phyloP scores from a whole-genome alignment of 2,797 vertebrate genomes.

The Heliangelus exortis region DNA sequence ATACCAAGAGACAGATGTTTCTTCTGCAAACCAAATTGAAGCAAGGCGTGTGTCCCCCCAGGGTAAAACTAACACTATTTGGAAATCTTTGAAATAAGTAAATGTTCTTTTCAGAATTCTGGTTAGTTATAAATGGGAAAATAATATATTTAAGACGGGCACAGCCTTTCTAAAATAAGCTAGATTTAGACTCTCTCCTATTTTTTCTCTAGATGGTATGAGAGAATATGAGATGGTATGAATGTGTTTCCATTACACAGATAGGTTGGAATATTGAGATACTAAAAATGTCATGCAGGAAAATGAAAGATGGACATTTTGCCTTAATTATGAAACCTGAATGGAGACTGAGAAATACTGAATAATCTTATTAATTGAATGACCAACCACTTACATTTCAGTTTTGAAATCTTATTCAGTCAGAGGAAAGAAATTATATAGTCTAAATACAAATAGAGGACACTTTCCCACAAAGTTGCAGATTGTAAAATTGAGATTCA shows the following conservation, averaged over 20 bases:
- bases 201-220: background rate
- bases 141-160: background rate
- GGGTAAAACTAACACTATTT: background rate
- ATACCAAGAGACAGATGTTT: background rate
- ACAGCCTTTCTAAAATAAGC: background rate
- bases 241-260: background rate
- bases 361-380: background rate
- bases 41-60: accelerated
- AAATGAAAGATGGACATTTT: background rate
- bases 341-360: background rate
- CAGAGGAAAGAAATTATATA: background rate
- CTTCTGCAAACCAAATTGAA: background rate
- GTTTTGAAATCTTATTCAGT: background rate
- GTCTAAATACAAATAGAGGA: background rate
- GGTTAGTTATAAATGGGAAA: background rate
- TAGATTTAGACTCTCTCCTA: background rate
- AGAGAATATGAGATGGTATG: background rate
- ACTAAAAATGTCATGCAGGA: background rate
- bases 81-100: background rate
- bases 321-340: background rate
- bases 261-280: background rate
- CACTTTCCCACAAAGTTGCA: background rate
- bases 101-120: background rate
- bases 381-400: background rate
- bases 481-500: background rate